phyloP scores from a whole-genome alignment of 2,113 vertebrate species.

The Colistium nudipinnis region DNA sequence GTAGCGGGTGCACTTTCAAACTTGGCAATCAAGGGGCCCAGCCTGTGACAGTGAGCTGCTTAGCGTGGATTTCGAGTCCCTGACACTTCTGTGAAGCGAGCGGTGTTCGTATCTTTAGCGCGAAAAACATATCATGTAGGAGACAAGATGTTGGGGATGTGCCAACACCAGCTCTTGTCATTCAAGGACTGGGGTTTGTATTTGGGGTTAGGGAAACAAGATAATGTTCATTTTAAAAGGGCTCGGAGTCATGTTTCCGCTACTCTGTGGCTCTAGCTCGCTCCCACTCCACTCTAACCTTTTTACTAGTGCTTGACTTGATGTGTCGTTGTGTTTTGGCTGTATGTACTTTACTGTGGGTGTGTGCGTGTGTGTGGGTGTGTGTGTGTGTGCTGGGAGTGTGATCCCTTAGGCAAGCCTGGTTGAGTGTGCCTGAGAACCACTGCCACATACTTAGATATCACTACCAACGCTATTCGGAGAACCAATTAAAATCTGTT shows the following conservation, averaged over 20 bases:
- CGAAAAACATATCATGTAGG: slow-evolving; percentile 34
- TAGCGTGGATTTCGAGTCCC: slow-evolving; percentile 67
- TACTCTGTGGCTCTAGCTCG: slow-evolving; percentile 54
- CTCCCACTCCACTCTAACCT: slow-evolving; percentile 57
- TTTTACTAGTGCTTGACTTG: slow-evolving; percentile 53
- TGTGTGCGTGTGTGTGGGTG: slow-evolving; percentile 44
- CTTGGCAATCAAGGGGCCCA: slow-evolving; percentile 73
- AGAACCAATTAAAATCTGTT: slow-evolving; percentile 80
- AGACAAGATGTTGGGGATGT: slow-evolving; percentile 42
- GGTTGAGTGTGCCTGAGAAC: slow-evolving; percentile 55
- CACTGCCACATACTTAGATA: slow-evolving; percentile 68
- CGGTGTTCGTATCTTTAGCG: slow-evolving; percentile 57
- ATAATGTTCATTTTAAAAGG: slow-evolving; percentile 75
- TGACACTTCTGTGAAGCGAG: slow-evolving; percentile 57
- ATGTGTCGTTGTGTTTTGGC: slow-evolving; percentile 56
- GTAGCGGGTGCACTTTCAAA: slow-evolving; percentile 71
- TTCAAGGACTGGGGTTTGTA: slow-evolving; percentile 70
- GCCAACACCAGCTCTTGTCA: slow-evolving; percentile 74
- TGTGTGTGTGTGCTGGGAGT: slow-evolving; percentile 8
- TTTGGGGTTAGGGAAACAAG: slow-evolving; percentile 66
- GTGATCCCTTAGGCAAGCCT: slow-evolving; percentile 34
- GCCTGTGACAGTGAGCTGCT: slow-evolving; percentile 62
- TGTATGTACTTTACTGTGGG: slow-evolving; percentile 39
- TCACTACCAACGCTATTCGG: slow-evolving; percentile 72
- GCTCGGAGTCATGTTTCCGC: slow-evolving; percentile 61